Evolutionary conservation across 2,888 invertebrate species (phyloP).

Genomic region (Troides helena): DNA sequence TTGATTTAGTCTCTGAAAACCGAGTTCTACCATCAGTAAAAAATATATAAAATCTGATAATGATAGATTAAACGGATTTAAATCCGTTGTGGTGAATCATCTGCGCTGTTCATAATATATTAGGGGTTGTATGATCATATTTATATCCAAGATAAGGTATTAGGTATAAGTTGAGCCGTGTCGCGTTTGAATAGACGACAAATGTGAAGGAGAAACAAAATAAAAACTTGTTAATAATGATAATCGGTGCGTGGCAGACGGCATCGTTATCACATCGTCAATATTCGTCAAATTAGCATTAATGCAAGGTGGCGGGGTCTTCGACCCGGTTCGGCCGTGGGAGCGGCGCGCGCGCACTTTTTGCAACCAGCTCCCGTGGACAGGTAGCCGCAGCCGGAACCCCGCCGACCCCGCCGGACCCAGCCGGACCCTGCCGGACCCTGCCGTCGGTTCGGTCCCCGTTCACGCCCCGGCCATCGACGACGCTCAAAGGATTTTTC

Average conservation of each 20-base stretch:
- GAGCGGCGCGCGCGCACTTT: conserved; percentile 63
- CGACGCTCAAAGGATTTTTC: conserved; percentile 8
- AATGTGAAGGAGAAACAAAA: neutral
- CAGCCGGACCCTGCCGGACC: conserved; percentile 32
- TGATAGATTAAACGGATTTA: too few relatives aligned
- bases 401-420: conserved; percentile 14
- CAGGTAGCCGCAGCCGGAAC: conserved; percentile 43
- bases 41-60: too few relatives aligned
- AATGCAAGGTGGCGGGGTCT: conserved; percentile 59
- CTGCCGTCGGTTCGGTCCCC: conserved; percentile 13
- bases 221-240: conserved; percentile 1
- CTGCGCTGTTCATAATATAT: too few relatives aligned
- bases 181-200: neutral
- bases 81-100: too few relatives aligned
- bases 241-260: conserved; percentile 34
- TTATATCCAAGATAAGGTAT: too few relatives aligned
- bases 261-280: conserved; percentile 47
- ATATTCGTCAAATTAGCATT: conserved; percentile 72
- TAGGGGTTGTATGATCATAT: too few relatives aligned
- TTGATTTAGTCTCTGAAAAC: too few relatives aligned
- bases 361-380: conserved; percentile 55
- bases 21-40: too few relatives aligned
- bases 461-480: neutral
- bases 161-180: too few relatives aligned
- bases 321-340: conserved; percentile 62